Conservation (phyloP, 2,797 vertebrate genomes). For the Gallinago nigripennis region DNA sequence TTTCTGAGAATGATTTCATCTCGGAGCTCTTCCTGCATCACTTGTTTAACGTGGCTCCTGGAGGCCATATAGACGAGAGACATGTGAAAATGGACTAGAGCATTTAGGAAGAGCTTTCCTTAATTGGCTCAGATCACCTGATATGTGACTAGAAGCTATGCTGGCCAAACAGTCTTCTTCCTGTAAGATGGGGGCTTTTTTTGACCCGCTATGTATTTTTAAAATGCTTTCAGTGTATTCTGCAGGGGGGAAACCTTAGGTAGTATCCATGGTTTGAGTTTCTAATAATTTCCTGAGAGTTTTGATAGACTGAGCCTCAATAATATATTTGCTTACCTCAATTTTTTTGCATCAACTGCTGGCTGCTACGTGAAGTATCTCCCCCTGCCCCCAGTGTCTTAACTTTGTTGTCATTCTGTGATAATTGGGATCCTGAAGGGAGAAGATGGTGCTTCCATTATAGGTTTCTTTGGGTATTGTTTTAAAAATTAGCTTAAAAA, state of each 20-base stretch:
- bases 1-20: conserved; percentile 14
- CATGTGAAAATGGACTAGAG: background rate
- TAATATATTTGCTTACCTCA: background rate
- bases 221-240: background rate
- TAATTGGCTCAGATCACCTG: background rate
- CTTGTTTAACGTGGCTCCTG: background rate
- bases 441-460: background rate
- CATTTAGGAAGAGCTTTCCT: background rate
- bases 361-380: background rate
- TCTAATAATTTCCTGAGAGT: background rate
- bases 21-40: conserved; percentile 30
- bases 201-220: background rate
- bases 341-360: background rate
- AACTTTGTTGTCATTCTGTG: background rate
- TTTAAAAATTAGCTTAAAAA: background rate
- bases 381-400: background rate
- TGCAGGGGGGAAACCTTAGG: background rate
- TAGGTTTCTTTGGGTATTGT: background rate
- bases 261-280: background rate
- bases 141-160: background rate
- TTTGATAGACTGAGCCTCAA: background rate
- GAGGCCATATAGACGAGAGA: background rate
- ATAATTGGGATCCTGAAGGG: background rate
- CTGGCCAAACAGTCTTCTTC: background rate
- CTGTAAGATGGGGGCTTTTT: background rate